Conservation (phyloP, 2,797 vertebrate species). For the Halcyon chelicuti region DNA sequence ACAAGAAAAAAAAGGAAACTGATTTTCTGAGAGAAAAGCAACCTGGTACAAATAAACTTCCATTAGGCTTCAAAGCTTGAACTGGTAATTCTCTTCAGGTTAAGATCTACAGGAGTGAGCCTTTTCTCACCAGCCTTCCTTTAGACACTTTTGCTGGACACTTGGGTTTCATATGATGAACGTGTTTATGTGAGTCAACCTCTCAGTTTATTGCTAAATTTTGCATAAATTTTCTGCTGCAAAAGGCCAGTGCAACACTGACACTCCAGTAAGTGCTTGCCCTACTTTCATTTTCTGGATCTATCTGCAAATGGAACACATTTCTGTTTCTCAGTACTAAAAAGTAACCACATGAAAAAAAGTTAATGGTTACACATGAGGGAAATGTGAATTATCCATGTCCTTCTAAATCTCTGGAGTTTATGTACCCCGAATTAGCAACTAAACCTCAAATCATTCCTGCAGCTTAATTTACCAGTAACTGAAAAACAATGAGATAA, state of each 20-base stretch:
- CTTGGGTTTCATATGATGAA: not conserved
- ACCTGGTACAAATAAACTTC: not conserved
- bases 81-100: not conserved
- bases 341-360: not conserved
- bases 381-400: not conserved
- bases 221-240: not conserved
- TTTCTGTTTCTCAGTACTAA: not conserved
- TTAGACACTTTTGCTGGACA: not conserved
- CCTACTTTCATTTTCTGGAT: not conserved
- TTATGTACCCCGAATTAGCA: not conserved
- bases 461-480: not conserved
- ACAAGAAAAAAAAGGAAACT: not conserved
- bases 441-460: constrained; percentile 14
- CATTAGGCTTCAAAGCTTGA: not conserved
- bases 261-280: not conserved
- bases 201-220: not conserved
- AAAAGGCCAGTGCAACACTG: not conserved
- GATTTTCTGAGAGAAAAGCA: not conserved
- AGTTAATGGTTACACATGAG: not conserved
- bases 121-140: not conserved
- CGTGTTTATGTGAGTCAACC: not conserved
- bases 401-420: not conserved
- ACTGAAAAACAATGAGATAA: constrained; percentile 19
- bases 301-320: not conserved
- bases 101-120: not conserved